Evolutionary conservation across 2,113 vertebrate species (phyloP).

Genomic region (Onychorhynchus coronatus): DNA sequence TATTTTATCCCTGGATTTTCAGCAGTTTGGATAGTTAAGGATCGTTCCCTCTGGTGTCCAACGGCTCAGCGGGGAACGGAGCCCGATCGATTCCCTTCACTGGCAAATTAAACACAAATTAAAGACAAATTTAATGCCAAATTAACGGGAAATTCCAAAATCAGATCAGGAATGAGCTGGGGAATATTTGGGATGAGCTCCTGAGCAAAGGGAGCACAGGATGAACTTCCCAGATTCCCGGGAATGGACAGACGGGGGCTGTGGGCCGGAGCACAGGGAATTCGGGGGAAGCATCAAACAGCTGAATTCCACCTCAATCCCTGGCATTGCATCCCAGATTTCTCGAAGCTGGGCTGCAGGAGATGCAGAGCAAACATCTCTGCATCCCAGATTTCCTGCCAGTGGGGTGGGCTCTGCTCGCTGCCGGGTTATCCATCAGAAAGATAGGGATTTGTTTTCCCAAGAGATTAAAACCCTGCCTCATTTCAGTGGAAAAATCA

Average conservation of each 20-base stretch:
- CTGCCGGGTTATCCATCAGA: neutral
- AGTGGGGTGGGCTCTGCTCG: accelerated
- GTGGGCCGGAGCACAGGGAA: neutral
- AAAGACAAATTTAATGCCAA: neutral
- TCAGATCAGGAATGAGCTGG: accelerated
- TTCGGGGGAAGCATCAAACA: neutral
- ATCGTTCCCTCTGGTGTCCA: neutral
- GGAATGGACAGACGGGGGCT: accelerated
- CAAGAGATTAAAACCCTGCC: neutral
- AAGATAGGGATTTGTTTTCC: neutral
- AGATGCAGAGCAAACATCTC: too few species aligned
- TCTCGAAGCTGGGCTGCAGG: too few species aligned
- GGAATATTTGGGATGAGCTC: neutral
- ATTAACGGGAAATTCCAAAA: neutral
- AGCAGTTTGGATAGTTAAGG: too few species aligned
- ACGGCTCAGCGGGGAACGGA: neutral
- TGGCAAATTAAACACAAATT: neutral
- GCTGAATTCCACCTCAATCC: neutral
- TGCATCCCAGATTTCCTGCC: too few species aligned
- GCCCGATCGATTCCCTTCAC: neutral
- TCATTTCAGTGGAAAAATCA: neutral
- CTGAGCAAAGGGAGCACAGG: neutral
- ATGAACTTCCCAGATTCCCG: neutral
- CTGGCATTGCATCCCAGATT: accelerated
- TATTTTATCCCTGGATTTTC: neutral